Base-by-base conservation (phyloP, 2,113 vertebrate genomes). In the Bathybates hornii region DNA sequence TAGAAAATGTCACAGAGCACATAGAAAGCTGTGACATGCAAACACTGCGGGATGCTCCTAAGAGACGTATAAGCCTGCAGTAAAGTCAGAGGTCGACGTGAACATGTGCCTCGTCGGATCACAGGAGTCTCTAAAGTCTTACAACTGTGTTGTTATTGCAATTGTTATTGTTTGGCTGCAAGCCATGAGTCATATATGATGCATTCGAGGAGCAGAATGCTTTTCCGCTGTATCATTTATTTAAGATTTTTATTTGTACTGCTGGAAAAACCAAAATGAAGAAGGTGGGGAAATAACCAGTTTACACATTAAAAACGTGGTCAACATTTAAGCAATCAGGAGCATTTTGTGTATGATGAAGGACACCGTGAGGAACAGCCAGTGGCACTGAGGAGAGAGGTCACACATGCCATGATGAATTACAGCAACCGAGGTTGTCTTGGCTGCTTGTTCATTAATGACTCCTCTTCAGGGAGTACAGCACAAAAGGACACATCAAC, bases 351-450 rank as follows among this genome's bases (percentile, higher is more conserved):
- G 66, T 4, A 27, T 76, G 88, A 76, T 52, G 90, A 92, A 93
- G 94, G 93, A 68, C 54, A 38, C 34, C 4, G 43, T 14, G 66
- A 78, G 68, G 81, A 84, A 68, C 4, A 89, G 90, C 93, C 93
- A 45, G 83, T 61, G 86, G 91, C 80, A 29, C 50, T 16, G 80
- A 82, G 87, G 82, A 80, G 89, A 89, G 92, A 91, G 95, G 95
- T 94, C 94, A 93, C 90, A 84, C 36, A 83, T 87, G 94, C 81
- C 94, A 87, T 89, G 93, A 96, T 94, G 90, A 90, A 96, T 96
- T 93, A 95, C 91, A 82, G 89, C 34, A 87, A 54, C 61, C 7
- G 7, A 48, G 66, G 19, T 89, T 79, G 85, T 89, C 90, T 87
- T 43, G 86, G 76, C 91, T 83, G 90, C 92, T 79, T 87, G 92